Percentiles rank a stretch among this genome's conserved stretches.
Conservation (phyloP, 1,140 invertebrate genomes). For the Eriosoma lanigerum region DNA sequence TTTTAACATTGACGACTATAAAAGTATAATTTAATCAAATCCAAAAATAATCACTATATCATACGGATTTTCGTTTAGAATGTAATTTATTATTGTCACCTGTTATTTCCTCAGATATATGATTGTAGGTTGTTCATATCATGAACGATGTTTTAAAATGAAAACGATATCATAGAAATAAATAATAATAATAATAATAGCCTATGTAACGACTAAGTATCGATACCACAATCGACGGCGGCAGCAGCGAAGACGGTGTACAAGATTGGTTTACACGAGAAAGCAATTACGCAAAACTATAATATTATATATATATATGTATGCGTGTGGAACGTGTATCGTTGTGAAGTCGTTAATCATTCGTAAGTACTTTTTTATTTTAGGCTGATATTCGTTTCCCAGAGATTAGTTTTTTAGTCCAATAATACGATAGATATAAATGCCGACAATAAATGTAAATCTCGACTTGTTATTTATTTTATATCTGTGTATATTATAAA, state of each 20-base stretch:
- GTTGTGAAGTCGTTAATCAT: conserved; percentile 42
- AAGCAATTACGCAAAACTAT: conserved; percentile 42
- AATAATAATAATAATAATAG: conserved; percentile 28
- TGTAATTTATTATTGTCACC: not conserved
- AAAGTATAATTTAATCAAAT: conserved; percentile 16
- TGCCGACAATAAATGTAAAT: conserved; percentile 12
- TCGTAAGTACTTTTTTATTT: conserved; percentile 42
- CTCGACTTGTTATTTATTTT: not conserved
- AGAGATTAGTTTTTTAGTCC: conserved; percentile 24
- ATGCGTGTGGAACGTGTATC: conserved; percentile 3
- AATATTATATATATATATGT: not conserved
- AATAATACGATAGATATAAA: conserved; percentile 3
- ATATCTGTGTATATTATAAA: no score
- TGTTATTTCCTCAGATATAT: not conserved
- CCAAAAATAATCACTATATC: not conserved
- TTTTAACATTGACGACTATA: not conserved
- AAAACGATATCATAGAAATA: conserved; percentile 26
- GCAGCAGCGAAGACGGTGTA: conserved; percentile 11
- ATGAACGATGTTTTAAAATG: not conserved
- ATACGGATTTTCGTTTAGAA: not conserved
- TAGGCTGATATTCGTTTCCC: not conserved
- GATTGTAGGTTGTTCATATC: not conserved
- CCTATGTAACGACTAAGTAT: not conserved
- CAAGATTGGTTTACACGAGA: conserved; percentile 47
- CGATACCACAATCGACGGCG: not conserved